These are phyloP conservation scores for Monopterus albus DNA, from an alignment of 2,113 vertebrate genomes.

Conservation along the genomic window DNA sequence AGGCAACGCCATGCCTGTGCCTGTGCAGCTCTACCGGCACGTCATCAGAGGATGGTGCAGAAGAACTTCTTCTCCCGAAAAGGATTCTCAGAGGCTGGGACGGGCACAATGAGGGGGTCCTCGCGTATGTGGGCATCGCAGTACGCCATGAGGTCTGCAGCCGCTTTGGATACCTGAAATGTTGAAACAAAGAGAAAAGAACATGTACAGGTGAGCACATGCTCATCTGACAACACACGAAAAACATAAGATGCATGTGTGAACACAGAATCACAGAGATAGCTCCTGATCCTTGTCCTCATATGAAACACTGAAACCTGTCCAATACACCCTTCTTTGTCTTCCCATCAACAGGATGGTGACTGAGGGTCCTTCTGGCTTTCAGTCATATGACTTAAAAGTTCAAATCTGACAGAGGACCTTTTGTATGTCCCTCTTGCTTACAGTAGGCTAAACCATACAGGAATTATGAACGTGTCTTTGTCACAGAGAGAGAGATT, in stretches of 20 bases:
- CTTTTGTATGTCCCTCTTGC: background rate
- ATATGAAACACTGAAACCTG: no score
- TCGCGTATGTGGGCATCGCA: conserved; percentile 96
- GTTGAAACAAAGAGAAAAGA: background rate
- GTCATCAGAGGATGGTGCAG: conserved; percentile 94
- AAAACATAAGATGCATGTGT: no score
- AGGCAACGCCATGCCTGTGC: conserved; percentile 68
- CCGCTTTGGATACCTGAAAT: conserved; percentile 93
- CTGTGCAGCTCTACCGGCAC: conserved; percentile 21
- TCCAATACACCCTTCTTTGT: no score
- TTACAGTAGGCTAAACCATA: no score
- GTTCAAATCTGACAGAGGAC: background rate
- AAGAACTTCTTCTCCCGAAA: conserved; percentile 99
- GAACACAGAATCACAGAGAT: no score
- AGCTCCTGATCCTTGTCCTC: no score
- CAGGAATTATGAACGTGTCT: no score
- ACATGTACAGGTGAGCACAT: background rate
- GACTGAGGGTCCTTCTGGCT: background rate
- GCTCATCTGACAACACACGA: no score
- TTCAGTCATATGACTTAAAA: conserved; percentile 1
- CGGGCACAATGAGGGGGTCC: conserved; percentile 96
- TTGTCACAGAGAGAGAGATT: no score
- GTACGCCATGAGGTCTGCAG: conserved; percentile 96
- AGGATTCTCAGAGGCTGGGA: conserved; percentile 97
- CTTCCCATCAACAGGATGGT: background rate